These are phyloP conservation scores for Melieria omissa DNA, from an alignment of 2,888 invertebrate species.

Conservation along the genomic window DNA sequence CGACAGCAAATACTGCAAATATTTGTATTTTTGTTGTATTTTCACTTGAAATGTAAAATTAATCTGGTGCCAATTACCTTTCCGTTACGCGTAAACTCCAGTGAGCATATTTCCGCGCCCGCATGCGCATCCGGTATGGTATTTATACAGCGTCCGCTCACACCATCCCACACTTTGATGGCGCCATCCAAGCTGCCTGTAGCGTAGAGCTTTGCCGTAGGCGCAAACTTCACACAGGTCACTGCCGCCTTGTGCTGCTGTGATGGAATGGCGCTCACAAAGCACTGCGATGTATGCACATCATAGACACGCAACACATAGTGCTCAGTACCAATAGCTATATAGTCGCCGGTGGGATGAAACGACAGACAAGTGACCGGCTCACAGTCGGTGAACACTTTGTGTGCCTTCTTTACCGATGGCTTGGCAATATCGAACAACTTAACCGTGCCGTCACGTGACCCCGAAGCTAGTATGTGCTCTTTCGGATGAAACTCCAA, in stretches of 20 bases:
- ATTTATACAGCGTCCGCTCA: slow-evolving; percentile 91
- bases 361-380: slow-evolving; percentile 90
- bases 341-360: slow-evolving; percentile 94
- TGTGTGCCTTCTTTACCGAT: slow-evolving; percentile 97
- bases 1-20: slow-evolving; percentile 85
- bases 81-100: slow-evolving; percentile 93
- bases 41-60: not conserved
- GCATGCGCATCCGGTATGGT: slow-evolving; percentile 95
- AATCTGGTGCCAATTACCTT: slow-evolving; percentile 73
- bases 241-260: slow-evolving; percentile 85
- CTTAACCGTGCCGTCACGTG: slow-evolving; percentile 92
- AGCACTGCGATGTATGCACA: slow-evolving; percentile 94
- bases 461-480: slow-evolving; percentile 94
- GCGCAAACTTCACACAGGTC: slow-evolving; percentile 77
- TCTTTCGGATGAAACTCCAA: slow-evolving; percentile 97
- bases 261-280: slow-evolving; percentile 88
- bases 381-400: slow-evolving; percentile 94
- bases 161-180: slow-evolving; percentile 97
- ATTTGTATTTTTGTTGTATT: slow-evolving; percentile 73
- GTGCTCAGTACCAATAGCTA: slow-evolving; percentile 93
- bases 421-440: slow-evolving; percentile 98
- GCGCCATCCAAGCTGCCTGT: slow-evolving; percentile 92
- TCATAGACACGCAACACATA: slow-evolving; percentile 92
- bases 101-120: slow-evolving; percentile 92
- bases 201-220: slow-evolving; percentile 72